These are phyloP conservation scores for Neodiprion lecontei DNA, from an alignment of 1,140 invertebrate genomes.

Conservation along the genomic window DNA sequence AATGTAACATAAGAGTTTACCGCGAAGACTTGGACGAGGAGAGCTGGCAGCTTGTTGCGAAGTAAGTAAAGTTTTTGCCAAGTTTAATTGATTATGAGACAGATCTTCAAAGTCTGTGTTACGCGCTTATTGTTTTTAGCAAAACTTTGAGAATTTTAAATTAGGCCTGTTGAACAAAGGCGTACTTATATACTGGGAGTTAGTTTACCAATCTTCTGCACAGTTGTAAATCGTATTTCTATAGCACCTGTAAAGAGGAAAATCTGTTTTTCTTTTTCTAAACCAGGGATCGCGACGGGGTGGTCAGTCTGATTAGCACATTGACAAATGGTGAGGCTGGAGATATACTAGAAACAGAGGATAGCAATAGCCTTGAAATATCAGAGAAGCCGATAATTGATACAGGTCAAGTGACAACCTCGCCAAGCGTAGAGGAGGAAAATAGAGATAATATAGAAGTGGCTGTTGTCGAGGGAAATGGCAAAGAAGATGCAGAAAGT, in stretches of 20 bases:
- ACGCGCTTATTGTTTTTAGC: neutral
- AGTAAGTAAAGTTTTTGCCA: constrained; percentile 62
- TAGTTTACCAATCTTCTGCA: constrained; percentile 34
- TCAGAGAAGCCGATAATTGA: constrained; percentile 62
- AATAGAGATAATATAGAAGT: constrained; percentile 46
- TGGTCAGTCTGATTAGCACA: constrained; percentile 76
- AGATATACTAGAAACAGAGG: constrained; percentile 54
- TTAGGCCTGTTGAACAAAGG: too few relatives aligned
- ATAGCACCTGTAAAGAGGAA: neutral
- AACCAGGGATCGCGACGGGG: constrained; percentile 73
- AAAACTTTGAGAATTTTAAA: neutral
- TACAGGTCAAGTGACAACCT: constrained; percentile 56
- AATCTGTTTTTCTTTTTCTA: constrained; percentile 19
- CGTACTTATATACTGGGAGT: too few relatives aligned
- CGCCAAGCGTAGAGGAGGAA: constrained; percentile 45
- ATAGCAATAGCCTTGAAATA: constrained; percentile 58
- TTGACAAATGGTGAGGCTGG: constrained; percentile 70
- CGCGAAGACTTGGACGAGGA: constrained; percentile 95
- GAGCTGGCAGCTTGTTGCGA: constrained; percentile 92
- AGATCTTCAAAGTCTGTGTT: constrained; percentile 21
- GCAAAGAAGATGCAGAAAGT: constrained; percentile 32
- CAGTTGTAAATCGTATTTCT: too few relatives aligned
- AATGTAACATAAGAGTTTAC: constrained; percentile 89
- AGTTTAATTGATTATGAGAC: constrained; percentile 2
- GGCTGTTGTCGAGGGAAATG: constrained; percentile 30